Percentiles rank a stretch among this genome's conserved stretches.
Evolutionary conservation across 1,140 invertebrate genomes (phyloP).

Genomic region (Penaeus chinensis): DNA sequence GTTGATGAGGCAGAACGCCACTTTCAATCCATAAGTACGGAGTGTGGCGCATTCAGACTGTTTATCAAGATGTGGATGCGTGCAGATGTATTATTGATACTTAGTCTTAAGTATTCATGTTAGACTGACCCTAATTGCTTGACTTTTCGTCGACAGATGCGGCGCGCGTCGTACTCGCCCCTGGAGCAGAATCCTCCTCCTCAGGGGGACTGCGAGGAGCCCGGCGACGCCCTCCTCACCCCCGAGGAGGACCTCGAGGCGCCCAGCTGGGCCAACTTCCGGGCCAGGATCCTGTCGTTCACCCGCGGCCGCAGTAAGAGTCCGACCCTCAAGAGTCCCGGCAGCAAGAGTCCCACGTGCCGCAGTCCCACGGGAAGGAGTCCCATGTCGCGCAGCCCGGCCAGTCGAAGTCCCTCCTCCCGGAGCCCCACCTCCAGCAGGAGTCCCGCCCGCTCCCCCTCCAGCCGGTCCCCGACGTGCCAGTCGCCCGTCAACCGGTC

Average conservation of each 20-base stretch:
- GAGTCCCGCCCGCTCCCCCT: constrained; percentile 50
- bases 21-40: too few relatives aligned
- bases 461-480: constrained; percentile 45
- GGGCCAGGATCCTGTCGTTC: constrained; percentile 56
- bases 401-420: constrained; percentile 34
- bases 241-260: constrained; percentile 30
- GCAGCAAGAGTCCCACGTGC: constrained; percentile 43
- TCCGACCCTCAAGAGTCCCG: constrained; percentile 40
- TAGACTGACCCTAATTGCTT: neutral
- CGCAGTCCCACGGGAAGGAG: constrained; percentile 41
- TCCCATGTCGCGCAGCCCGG: constrained; percentile 44
- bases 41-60: too few relatives aligned
- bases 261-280: constrained; percentile 48
- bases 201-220: constrained; percentile 23
- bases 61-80: too few relatives aligned
- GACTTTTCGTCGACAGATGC: constrained; percentile 34
- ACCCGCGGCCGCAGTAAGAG: constrained; percentile 53
- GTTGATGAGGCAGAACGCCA: too few relatives aligned
- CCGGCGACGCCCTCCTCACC: constrained; percentile 18
- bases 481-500: constrained; percentile 44
- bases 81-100: neutral
- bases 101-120: neutral
- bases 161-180: constrained; percentile 45
- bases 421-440: constrained; percentile 23
- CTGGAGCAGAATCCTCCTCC: constrained; percentile 35